These are phyloP conservation scores for Epirrhoe tristata DNA, from an alignment of 2,888 invertebrate genomes.

Conservation along the genomic window DNA sequence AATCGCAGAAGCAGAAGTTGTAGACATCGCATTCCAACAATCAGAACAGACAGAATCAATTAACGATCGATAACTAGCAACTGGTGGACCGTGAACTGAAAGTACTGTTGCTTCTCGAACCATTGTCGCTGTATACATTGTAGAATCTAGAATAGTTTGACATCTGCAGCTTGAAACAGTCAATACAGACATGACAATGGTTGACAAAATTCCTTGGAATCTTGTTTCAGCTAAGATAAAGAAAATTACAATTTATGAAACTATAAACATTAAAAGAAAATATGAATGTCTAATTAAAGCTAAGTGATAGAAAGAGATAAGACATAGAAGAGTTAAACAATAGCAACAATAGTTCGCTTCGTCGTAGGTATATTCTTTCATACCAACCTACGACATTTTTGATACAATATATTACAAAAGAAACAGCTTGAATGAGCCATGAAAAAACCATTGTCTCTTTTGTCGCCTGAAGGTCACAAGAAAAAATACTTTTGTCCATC, in stretches of 20 bases:
- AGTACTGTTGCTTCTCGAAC: conserved; percentile 33
- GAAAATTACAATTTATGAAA: no score
- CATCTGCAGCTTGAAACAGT: no score
- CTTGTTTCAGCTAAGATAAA: no score
- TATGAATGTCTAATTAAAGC: no score
- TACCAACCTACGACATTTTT: no score
- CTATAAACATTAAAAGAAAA: no score
- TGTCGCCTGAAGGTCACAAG: neutral
- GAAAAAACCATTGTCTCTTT: conserved; percentile 1
- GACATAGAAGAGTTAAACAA: no score
- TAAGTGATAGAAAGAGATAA: no score
- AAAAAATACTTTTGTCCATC: neutral
- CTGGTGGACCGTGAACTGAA: conserved; percentile 31
- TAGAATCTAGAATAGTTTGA: neutral
- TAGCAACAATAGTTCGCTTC: no score
- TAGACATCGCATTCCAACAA: conserved; percentile 21
- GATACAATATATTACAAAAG: neutral
- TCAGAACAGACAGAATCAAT: conserved; percentile 28
- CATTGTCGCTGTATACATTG: conserved; percentile 5
- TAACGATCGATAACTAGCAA: conserved; percentile 28
- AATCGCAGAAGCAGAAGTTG: neutral
- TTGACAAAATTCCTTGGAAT: no score
- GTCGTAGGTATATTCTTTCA: no score
- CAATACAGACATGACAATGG: no score
- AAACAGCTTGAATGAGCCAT: neutral